Percentiles rank a stretch among this genome's conserved stretches.
Conservation (phyloP, 1,140 invertebrate genomes). For the Leptoteleia sp. region DNA sequence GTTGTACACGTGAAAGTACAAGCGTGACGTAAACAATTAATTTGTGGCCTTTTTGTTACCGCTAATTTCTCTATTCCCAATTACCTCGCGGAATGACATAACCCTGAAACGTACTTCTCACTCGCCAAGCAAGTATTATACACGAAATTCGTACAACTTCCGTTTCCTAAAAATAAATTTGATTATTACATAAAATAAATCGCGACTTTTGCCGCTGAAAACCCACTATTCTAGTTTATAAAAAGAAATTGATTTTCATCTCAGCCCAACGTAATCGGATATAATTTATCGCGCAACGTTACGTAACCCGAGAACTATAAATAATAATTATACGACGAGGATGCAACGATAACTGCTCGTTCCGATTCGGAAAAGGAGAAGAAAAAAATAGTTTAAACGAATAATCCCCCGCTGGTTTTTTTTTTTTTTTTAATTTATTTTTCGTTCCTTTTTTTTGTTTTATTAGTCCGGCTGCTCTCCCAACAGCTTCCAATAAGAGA, state of each 20-base stretch:
- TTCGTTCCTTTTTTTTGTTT: slow-evolving; percentile 33
- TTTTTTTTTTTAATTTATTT: too few species aligned
- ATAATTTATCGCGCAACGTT: slow-evolving; percentile 15
- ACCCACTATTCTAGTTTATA: slow-evolving; percentile 22
- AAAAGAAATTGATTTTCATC: slow-evolving; percentile 26
- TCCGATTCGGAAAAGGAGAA: too few species aligned
- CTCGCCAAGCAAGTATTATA: too few species aligned
- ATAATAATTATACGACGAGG: too few species aligned
- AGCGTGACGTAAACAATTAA: slow-evolving; percentile 51
- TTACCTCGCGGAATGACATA: slow-evolving; percentile 39
- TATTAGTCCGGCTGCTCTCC: slow-evolving; percentile 40
- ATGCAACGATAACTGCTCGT: too few species aligned
- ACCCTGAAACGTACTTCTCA: slow-evolving; percentile 20
- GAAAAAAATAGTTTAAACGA: too few species aligned
- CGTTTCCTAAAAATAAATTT: slow-evolving; percentile 6
- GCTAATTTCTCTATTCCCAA: slow-evolving; percentile 36
- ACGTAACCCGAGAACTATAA: slow-evolving; percentile 15
- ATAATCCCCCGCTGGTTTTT: too few species aligned
- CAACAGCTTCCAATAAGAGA: slow-evolving; percentile 64
- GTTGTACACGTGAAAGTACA: slow-evolving; percentile 41
- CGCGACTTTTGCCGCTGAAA: slow-evolving; percentile 17
- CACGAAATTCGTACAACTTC: neutral
- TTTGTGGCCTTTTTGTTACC: slow-evolving; percentile 17
- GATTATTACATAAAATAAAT: slow-evolving; percentile 33
- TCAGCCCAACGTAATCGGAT: slow-evolving; percentile 13